phyloP scores from a whole-genome alignment of 1,140 invertebrate species.

The Caerostris darwini region DNA sequence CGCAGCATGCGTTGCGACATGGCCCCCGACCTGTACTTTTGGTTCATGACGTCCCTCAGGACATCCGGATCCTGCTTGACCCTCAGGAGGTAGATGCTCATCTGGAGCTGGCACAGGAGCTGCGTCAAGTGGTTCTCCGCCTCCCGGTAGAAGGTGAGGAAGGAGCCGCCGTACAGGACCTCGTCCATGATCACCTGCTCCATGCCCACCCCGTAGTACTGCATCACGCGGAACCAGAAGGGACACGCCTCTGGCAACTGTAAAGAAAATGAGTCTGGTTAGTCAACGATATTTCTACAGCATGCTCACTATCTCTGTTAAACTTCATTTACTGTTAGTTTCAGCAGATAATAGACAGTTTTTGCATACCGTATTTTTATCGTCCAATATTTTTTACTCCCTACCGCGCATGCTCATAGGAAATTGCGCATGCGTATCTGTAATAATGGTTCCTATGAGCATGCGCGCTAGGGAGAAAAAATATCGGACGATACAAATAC shows the following conservation, averaged over 20 bases:
- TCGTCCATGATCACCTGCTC: constrained; percentile 87
- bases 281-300: no score
- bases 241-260: constrained; percentile 82
- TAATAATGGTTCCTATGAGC: no score
- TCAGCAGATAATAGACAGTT: no score
- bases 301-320: no score
- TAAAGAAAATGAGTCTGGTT: background rate
- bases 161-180: constrained; percentile 83
- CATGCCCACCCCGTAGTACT: constrained; percentile 86
- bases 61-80: constrained; percentile 83
- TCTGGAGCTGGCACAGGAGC: constrained; percentile 85
- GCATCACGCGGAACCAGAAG: constrained; percentile 85
- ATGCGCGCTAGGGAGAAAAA: no score
- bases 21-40: constrained; percentile 82
- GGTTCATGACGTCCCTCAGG: constrained; percentile 84
- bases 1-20: constrained; percentile 83
- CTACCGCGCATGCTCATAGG: no score
- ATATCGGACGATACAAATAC: no score
- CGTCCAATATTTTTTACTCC: no score
- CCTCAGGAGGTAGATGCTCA: constrained; percentile 84
- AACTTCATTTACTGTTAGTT: no score
- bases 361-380: no score
- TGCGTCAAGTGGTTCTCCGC: constrained; percentile 85
- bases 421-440: no score
- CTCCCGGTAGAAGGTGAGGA: constrained; percentile 84